Evolutionary conservation across 1,140 invertebrate species (phyloP).

Genomic region (Chymomyza costata): DNA sequence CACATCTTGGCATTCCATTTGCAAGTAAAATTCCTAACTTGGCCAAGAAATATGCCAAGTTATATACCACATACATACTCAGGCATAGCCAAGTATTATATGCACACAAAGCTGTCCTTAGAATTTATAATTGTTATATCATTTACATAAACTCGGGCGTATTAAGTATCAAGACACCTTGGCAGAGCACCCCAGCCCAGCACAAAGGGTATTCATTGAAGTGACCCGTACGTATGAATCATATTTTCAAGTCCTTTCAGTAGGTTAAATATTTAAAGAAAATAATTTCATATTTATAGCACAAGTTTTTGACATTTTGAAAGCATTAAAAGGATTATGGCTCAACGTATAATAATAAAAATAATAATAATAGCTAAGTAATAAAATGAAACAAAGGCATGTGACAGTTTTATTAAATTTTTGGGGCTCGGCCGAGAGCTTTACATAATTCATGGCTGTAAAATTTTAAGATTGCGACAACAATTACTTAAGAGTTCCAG

Average conservation of each 20-base stretch:
- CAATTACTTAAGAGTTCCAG: conserved; percentile 39
- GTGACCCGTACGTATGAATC: conserved; percentile 45
- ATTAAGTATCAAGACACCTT: neutral
- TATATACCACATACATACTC: conserved; percentile 21
- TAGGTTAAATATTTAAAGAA: conserved; percentile 38
- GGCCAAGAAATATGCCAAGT: conserved; percentile 34
- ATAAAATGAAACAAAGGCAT: conserved; percentile 33
- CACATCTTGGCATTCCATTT: conserved; percentile 48
- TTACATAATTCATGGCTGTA: conserved; percentile 16
- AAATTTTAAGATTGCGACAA: conserved; percentile 20
- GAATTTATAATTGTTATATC: conserved; percentile 68
- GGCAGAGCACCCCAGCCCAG: too few species aligned
- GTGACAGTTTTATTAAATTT: conserved; percentile 60
- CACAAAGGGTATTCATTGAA: too few species aligned
- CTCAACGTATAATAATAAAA: conserved; percentile 24
- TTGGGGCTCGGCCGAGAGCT: neutral
- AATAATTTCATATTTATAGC: conserved; percentile 61
- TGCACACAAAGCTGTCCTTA: conserved; percentile 23
- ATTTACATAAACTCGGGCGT: conserved; percentile 58
- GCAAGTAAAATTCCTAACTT: conserved; percentile 35
- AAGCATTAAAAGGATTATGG: conserved; percentile 33
- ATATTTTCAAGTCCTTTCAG: conserved; percentile 32
- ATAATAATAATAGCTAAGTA: conserved; percentile 33
- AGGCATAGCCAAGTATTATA: conserved; percentile 2
- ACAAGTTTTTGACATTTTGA: conserved; percentile 35